These are phyloP conservation scores for Myotis yumanensis DNA, from an alignment of 2,113 vertebrate genomes.

Conservation along the genomic window DNA sequence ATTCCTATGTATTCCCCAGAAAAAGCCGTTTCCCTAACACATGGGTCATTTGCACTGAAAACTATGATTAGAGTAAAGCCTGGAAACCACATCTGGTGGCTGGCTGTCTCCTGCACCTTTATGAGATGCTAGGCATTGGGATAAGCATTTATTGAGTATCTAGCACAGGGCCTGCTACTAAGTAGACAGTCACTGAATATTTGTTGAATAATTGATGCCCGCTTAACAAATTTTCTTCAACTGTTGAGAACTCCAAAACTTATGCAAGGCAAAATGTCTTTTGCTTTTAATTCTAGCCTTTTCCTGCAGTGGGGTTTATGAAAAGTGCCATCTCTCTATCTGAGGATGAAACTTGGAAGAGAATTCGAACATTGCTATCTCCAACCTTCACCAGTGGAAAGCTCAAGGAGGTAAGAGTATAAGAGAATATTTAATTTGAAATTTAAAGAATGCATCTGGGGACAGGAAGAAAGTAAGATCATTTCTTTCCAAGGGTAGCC, in stretches of 20 bases:
- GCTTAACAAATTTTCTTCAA: neutral
- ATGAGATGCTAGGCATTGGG: fast-evolving
- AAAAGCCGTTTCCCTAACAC: neutral
- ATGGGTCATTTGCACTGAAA: neutral
- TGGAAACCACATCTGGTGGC: neutral
- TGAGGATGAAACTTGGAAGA: slow-evolving; percentile 88
- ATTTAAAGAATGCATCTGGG: neutral
- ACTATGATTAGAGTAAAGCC: neutral
- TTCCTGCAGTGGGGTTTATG: slow-evolving; percentile 76
- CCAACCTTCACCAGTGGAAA: slow-evolving; percentile 90
- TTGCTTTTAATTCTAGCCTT: slow-evolving; percentile 46
- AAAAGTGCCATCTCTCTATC: slow-evolving; percentile 54
- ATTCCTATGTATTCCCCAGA: neutral
- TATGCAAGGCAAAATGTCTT: neutral
- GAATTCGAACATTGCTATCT: slow-evolving; percentile 86
- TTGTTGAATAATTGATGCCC: neutral
- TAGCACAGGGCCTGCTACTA: neutral
- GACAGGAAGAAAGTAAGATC: neutral
- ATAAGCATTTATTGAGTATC: neutral
- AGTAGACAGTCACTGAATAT: neutral
- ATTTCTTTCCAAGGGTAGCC: neutral
- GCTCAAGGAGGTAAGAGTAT: slow-evolving; percentile 87
- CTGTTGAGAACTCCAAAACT: neutral
- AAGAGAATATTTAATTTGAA: neutral
- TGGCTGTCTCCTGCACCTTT: neutral